Percentiles rank a stretch among this genome's conserved stretches.
phyloP scores from a whole-genome alignment of 2,113 vertebrate genomes.

The Chunga burmeisteri region DNA sequence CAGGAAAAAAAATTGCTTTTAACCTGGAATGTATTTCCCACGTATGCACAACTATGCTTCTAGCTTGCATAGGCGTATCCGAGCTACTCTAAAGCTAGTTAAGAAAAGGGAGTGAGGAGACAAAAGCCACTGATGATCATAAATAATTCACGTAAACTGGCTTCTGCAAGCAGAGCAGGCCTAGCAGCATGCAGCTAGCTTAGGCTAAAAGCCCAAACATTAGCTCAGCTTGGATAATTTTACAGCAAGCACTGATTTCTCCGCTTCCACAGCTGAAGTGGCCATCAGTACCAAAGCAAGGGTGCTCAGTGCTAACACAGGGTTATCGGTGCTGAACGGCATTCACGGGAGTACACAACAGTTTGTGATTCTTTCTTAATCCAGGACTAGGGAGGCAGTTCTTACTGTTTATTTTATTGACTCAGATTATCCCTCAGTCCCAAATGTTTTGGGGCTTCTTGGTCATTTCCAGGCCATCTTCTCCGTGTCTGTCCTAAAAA shows the following conservation, averaged over 20 bases:
- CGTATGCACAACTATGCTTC: neutral
- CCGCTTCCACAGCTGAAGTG: neutral
- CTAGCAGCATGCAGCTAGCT: neutral
- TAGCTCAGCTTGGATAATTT: neutral
- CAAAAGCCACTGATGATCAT: neutral
- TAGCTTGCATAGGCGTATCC: neutral
- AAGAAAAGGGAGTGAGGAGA: neutral
- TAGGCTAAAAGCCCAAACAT: neutral
- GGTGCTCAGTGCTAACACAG: accelerated
- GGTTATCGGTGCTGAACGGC: neutral
- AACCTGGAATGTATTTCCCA: neutral
- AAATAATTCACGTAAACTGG: neutral
- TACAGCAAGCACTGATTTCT: neutral
- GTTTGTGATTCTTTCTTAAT: neutral
- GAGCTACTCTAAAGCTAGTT: neutral
- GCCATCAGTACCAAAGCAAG: neutral
- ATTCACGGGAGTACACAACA: neutral
- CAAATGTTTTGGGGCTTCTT: neutral
- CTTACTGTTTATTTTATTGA: neutral
- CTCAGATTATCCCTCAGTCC: neutral
- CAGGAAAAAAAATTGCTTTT: neutral
- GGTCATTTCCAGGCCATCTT: neutral
- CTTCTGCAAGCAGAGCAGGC: neutral
- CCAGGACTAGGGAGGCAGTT: neutral
- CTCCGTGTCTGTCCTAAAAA: neutral